Conservation (phyloP, 2,797 vertebrate genomes). For the Hydrocynus forskahlii region DNA sequence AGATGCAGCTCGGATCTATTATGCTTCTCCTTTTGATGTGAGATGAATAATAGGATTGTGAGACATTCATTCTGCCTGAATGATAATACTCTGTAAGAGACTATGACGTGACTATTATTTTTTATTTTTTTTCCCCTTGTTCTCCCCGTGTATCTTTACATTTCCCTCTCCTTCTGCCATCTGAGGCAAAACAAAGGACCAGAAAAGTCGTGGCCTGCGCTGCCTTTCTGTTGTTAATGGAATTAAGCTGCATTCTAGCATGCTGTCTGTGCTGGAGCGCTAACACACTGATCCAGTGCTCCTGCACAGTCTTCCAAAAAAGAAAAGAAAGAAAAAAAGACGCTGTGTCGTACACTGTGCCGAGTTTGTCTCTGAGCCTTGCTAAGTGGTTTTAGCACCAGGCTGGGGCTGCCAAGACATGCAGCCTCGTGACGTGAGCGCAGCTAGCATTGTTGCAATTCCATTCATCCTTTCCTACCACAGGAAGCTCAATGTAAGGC, state of each 20-base stretch:
- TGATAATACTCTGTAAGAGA: constrained; percentile 53
- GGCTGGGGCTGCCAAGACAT: constrained; percentile 58
- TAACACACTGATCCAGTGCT: not conserved
- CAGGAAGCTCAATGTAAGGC: constrained; percentile 54
- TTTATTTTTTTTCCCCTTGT: not conserved
- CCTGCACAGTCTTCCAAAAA: not conserved
- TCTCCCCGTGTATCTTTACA: too few species aligned
- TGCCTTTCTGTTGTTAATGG: constrained; percentile 7
- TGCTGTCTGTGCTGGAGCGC: not conserved
- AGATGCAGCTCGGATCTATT: constrained; percentile 44
- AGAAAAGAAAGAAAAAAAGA: constrained; percentile 23
- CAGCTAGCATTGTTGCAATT: constrained; percentile 62
- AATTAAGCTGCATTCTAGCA: constrained; percentile 19
- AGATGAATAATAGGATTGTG: constrained; percentile 56
- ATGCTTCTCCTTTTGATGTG: constrained; percentile 50
- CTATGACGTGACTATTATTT: constrained; percentile 32
- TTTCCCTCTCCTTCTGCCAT: not conserved
- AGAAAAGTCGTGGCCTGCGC: not conserved
- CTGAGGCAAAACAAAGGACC: constrained; percentile 12
- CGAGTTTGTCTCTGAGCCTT: constrained; percentile 59
- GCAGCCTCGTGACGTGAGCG: constrained; percentile 50
- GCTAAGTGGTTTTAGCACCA: constrained; percentile 55
- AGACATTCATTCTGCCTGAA: constrained; percentile 58
- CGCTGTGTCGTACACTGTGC: constrained; percentile 67
- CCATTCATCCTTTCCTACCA: constrained; percentile 61